Evolutionary conservation across 2,888 invertebrate species (phyloP).

Genomic region (Chouioia cunea): DNA sequence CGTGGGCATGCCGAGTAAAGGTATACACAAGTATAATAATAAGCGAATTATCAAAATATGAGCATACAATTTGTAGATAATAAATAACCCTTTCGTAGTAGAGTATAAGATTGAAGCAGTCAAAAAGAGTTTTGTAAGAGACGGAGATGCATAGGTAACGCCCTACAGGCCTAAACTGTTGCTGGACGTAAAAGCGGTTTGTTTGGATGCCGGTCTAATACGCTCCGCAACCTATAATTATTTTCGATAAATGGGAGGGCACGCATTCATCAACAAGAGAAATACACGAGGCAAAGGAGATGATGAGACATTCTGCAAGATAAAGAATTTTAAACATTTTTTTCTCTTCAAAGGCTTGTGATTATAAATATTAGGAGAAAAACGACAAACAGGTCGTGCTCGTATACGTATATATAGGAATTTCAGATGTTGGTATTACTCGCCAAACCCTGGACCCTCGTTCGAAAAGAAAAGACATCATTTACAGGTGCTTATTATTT

Average conservation of each 20-base stretch:
- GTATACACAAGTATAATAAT: too few relatives aligned
- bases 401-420: too few relatives aligned
- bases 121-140: slow-evolving; percentile 52
- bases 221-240: slow-evolving; percentile 62
- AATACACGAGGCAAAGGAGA: slow-evolving; percentile 49
- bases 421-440: slow-evolving; percentile 8
- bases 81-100: too few relatives aligned
- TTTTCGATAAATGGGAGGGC: slow-evolving; percentile 58
- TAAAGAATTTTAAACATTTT: too few relatives aligned
- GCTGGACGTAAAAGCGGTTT: slow-evolving; percentile 64
- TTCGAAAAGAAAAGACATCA: slow-evolving; percentile 40
- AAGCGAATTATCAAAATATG: too few relatives aligned
- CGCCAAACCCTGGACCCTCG: slow-evolving; percentile 13
- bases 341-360: too few relatives aligned
- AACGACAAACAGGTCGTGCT: too few relatives aligned
- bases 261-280: slow-evolving; percentile 58
- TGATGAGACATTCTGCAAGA: neutral
- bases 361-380: too few relatives aligned
- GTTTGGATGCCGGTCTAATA: slow-evolving; percentile 66
- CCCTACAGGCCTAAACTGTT: slow-evolving; percentile 62
- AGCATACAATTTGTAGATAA: too few relatives aligned
- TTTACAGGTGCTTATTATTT: slow-evolving; percentile 33
- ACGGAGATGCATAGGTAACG: slow-evolving; percentile 51
- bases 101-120: neutral
- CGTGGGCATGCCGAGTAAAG: too few relatives aligned